Percentiles rank a stretch among this genome's conserved stretches.
phyloP scores from a whole-genome alignment of 2,113 vertebrate genomes.

The Hepsetus odoe region DNA sequence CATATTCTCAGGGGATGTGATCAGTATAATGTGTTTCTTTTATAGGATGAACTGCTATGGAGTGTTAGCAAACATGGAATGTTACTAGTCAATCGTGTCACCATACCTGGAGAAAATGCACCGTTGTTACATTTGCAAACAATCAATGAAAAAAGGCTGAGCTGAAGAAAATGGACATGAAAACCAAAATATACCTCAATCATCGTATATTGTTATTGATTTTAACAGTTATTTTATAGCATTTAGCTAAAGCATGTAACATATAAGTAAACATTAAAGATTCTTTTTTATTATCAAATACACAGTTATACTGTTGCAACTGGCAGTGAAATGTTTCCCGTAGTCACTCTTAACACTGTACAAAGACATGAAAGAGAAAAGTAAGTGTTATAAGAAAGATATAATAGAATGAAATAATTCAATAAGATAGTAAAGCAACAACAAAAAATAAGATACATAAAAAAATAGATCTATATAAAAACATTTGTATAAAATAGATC shows the following conservation, averaged over 20 bases:
- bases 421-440: too few species aligned
- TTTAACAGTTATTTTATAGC: neutral
- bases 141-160: neutral
- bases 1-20: conserved; percentile 28
- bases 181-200: neutral
- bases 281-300: too few species aligned
- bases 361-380: too few species aligned
- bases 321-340: too few species aligned
- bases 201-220: neutral
- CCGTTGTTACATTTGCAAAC: neutral
- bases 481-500: too few species aligned
- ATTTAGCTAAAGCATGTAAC: neutral
- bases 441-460: too few species aligned
- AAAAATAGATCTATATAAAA: too few species aligned
- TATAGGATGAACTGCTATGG: neutral
- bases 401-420: too few species aligned
- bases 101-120: neutral
- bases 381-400: too few species aligned
- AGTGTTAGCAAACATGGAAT: neutral
- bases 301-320: too few species aligned
- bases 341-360: too few species aligned
- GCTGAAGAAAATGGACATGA: neutral
- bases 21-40: conserved; percentile 27
- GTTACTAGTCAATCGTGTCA: neutral
- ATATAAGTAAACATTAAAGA: too few species aligned